Percentiles rank a stretch among this genome's conserved stretches.
Conservation (phyloP, 2,113 vertebrate species). For the Poeciliopsis turrubarensis region DNA sequence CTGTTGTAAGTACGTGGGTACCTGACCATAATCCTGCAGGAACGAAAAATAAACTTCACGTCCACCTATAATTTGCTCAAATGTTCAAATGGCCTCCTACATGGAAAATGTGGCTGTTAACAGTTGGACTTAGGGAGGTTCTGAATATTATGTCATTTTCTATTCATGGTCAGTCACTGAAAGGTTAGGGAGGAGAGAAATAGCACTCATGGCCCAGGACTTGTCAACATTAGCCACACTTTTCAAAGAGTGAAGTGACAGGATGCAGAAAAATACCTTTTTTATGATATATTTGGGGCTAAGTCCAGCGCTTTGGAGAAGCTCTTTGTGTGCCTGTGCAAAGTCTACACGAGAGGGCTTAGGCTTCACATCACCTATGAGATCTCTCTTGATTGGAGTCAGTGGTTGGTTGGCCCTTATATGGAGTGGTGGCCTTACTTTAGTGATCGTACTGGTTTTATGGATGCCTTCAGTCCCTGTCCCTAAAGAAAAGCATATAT, state of each 20-base stretch:
- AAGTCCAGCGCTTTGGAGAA: constrained; percentile 90
- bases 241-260: neutral
- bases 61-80: neutral
- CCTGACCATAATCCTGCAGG: constrained; percentile 86
- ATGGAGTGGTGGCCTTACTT: constrained; percentile 80
- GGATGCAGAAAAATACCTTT: constrained; percentile 68
- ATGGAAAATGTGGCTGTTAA: neutral
- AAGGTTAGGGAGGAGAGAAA: neutral
- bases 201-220: neutral
- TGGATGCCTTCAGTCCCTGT: constrained; percentile 58
- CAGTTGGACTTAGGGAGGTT: neutral
- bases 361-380: constrained; percentile 83
- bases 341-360: constrained; percentile 82
- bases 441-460: neutral
- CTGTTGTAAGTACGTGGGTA: constrained; percentile 85
- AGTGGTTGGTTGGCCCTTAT: constrained; percentile 79
- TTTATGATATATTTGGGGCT: constrained; percentile 90
- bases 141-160: neutral
- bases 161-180: neutral
- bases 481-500: constrained; percentile 70
- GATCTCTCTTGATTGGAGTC: constrained; percentile 82
- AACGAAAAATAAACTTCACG: neutral
- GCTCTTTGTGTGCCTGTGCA: constrained; percentile 86
- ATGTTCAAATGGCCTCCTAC: neutral
- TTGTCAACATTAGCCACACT: neutral